These are phyloP conservation scores for Mylabris sibirica DNA, from an alignment of 2,888 invertebrate species.

Conservation along the genomic window DNA sequence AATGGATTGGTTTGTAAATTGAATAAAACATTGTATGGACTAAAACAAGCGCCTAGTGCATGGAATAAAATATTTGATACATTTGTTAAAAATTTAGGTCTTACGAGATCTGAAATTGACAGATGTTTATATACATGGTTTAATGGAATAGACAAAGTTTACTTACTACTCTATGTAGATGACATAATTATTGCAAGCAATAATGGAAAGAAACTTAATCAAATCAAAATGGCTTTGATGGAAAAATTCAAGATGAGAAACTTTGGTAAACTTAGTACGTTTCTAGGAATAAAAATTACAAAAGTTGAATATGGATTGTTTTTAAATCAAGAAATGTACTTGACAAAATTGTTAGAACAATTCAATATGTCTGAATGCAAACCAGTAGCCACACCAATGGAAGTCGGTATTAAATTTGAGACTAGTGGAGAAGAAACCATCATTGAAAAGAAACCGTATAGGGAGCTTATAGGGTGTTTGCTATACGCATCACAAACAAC, in stretches of 20 bases:
- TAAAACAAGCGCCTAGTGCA: constrained; percentile 3
- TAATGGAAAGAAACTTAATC: background rate
- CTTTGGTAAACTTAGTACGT: background rate
- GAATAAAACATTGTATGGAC: constrained; percentile 27
- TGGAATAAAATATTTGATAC: constrained; percentile 24
- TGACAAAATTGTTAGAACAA: background rate
- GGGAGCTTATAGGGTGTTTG: constrained; percentile 34
- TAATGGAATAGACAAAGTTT: background rate
- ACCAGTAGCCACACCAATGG: background rate
- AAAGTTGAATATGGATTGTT: constrained; percentile 11
- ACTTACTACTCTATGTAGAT: constrained; percentile 28
- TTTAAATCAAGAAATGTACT: background rate
- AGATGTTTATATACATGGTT: constrained; percentile 22
- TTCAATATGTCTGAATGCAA: background rate
- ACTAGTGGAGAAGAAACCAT: background rate
- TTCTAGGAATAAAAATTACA: background rate
- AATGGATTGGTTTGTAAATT: constrained; percentile 24
- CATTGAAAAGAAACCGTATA: constrained; percentile 3
- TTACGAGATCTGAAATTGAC: constrained; percentile 21
- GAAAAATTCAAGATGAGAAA: background rate
- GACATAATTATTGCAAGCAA: constrained; percentile 23
- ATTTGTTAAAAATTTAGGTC: constrained; percentile 18
- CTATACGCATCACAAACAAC: constrained; percentile 33
- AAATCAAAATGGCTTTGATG: background rate
- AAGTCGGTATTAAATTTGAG: background rate